Evolutionary conservation across 1,140 invertebrate genomes (phyloP).

Genomic region (Linepithema humile): DNA sequence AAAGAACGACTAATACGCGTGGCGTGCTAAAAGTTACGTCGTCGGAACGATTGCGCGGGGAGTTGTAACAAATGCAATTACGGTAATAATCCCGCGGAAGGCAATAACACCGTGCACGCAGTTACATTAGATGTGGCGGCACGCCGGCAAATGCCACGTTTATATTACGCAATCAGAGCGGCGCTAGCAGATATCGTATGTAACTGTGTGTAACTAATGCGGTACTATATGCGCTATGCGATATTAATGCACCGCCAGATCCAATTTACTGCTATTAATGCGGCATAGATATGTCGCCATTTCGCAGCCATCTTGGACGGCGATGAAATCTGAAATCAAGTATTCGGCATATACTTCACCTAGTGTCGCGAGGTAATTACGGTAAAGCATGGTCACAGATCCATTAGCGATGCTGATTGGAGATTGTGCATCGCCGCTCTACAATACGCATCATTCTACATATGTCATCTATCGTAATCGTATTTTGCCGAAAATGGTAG

Average conservation of each 20-base stretch:
- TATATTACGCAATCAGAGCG: slow-evolving; percentile 64
- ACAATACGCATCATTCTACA: background rate
- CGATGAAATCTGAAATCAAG: slow-evolving; percentile 48
- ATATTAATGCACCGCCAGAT: slow-evolving; percentile 70
- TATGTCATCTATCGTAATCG: background rate
- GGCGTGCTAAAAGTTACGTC: slow-evolving; percentile 32
- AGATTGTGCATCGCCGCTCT: slow-evolving; percentile 14
- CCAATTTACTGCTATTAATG: slow-evolving; percentile 68
- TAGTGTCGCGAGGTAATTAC: slow-evolving; percentile 6
- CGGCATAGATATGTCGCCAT: slow-evolving; percentile 43
- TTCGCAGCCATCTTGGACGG: slow-evolving; percentile 30
- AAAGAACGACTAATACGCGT: background rate
- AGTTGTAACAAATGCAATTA: slow-evolving; percentile 66
- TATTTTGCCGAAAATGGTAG: slow-evolving; percentile 11
- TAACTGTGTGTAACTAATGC: slow-evolving; percentile 72
- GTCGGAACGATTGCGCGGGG: slow-evolving; percentile 19
- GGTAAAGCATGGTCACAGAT: slow-evolving; percentile 18
- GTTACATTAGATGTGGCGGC: slow-evolving; percentile 57
- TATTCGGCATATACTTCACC: slow-evolving; percentile 31
- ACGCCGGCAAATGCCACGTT: slow-evolving; percentile 43
- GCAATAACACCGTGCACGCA: slow-evolving; percentile 60
- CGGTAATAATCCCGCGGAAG: slow-evolving; percentile 60
- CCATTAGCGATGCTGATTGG: slow-evolving; percentile 26
- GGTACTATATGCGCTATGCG: slow-evolving; percentile 56
- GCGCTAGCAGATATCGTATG: slow-evolving; percentile 67